Evolutionary conservation across 2,888 invertebrate genomes (phyloP).

Genomic region (Diplolepis rosae): DNA sequence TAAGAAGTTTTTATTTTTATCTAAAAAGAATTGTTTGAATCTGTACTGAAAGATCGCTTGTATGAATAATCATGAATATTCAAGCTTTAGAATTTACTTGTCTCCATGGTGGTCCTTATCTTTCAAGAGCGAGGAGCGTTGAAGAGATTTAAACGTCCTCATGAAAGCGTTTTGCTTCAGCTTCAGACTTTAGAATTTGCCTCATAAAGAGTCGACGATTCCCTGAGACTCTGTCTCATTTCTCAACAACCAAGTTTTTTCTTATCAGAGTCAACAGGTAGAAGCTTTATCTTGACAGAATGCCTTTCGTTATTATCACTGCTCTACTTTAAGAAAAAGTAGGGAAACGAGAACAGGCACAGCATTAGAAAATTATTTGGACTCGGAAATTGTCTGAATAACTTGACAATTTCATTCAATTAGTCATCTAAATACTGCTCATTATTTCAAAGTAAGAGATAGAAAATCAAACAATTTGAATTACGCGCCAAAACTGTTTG

Average conservation of each 20-base stretch:
- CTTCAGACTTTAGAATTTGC: not conserved
- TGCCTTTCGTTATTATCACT: slow-evolving; percentile 1
- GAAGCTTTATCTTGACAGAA: slow-evolving; percentile 16
- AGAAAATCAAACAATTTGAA: no score
- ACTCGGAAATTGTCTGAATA: no score
- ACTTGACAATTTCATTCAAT: no score
- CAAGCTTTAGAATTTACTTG: slow-evolving; percentile 1
- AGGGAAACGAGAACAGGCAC: not conserved
- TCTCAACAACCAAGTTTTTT: not conserved
- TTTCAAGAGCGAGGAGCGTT: slow-evolving; percentile 10
- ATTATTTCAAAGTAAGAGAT: no score
- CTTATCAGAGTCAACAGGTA: slow-evolving; percentile 28
- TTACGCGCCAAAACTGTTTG: no score
- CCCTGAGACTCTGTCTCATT: not conserved
- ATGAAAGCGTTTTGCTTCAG: not conserved
- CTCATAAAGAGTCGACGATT: not conserved
- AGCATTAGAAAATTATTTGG: no score
- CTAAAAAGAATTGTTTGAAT: not conserved
- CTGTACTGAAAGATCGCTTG: not conserved
- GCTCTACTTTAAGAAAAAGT: not conserved
- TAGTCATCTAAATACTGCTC: no score
- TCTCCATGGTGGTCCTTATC: slow-evolving; percentile 20
- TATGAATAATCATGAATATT: not conserved
- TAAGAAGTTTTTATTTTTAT: no score
- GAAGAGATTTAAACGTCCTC: slow-evolving; percentile 10